Evolutionary conservation across 2,797 vertebrate species (phyloP).

Genomic region (Sarcophilus harrisii): DNA sequence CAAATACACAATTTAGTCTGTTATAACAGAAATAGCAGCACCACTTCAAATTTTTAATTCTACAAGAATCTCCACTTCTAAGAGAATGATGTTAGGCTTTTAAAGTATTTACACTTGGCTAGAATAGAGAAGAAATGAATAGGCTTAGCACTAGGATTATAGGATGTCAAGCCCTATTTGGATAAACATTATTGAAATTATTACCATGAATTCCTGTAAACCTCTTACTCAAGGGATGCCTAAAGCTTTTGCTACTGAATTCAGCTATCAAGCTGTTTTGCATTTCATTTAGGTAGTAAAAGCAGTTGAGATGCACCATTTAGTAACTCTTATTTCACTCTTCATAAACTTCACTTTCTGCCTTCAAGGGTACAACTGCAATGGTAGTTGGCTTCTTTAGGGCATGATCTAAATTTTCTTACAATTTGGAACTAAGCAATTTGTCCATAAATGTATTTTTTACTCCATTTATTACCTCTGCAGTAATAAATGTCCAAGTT

Average conservation of each 20-base stretch:
- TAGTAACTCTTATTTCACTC: slow-evolving; percentile 77
- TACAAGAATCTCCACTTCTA: neutral
- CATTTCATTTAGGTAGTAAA: slow-evolving; percentile 61
- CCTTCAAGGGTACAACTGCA: slow-evolving; percentile 35
- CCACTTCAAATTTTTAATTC: neutral
- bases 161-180: neutral
- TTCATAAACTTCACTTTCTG: slow-evolving; percentile 67
- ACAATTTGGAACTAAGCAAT: slow-evolving; percentile 56
- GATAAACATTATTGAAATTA: slow-evolving; percentile 41
- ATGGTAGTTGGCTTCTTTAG: slow-evolving; percentile 41
- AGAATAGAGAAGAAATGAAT: neutral
- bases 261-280: slow-evolving; percentile 43
- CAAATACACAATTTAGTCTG: neutral
- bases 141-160: slow-evolving; percentile 35
- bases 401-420: slow-evolving; percentile 58
- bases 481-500: slow-evolving; percentile 61
- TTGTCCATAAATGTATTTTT: slow-evolving; percentile 57
- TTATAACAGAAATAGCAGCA: neutral
- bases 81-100: neutral
- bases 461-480: slow-evolving; percentile 56
- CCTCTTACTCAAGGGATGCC: neutral
- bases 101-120: slow-evolving; percentile 10
- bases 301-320: slow-evolving; percentile 61
- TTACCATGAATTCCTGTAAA: slow-evolving; percentile 37
- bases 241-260: slow-evolving; percentile 41